Conservation (phyloP, 2,113 vertebrate genomes). For the Seriola rivoliana region DNA sequence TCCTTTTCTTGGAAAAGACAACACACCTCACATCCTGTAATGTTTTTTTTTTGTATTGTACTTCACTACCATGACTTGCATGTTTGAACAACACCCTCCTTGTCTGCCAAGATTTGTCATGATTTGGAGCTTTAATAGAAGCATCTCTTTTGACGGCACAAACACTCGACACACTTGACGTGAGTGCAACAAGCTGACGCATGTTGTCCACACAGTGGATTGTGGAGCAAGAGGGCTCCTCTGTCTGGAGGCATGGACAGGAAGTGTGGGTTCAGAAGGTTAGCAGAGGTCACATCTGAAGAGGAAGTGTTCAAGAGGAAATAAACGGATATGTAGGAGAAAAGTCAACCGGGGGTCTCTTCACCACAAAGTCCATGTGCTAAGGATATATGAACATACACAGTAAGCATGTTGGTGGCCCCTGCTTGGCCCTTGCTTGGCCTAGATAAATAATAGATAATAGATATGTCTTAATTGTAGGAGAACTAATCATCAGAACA, state of each 20-base stretch:
- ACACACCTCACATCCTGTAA: neutral
- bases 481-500: neutral
- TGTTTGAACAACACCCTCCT: slow-evolving; percentile 16
- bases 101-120: slow-evolving; percentile 7
- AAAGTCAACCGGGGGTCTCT: slow-evolving; percentile 19
- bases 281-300: slow-evolving; percentile 23
- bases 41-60: neutral
- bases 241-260: neutral
- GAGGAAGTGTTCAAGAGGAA: slow-evolving; percentile 32
- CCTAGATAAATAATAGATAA: neutral
- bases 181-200: neutral
- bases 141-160: neutral
- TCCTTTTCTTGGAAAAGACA: neutral
- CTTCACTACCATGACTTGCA: neutral
- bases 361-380: neutral
- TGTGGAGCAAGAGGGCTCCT: neutral
- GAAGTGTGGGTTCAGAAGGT: slow-evolving; percentile 37
- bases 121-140: neutral
- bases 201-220: neutral
- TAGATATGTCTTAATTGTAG: neutral
- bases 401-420: slow-evolving; percentile 17
- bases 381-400: neutral
- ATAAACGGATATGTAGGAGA: slow-evolving; percentile 16
- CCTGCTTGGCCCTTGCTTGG: neutral
- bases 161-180: neutral